phyloP scores from a whole-genome alignment of 2,113 vertebrate species.

The Callospermophilus lateralis region DNA sequence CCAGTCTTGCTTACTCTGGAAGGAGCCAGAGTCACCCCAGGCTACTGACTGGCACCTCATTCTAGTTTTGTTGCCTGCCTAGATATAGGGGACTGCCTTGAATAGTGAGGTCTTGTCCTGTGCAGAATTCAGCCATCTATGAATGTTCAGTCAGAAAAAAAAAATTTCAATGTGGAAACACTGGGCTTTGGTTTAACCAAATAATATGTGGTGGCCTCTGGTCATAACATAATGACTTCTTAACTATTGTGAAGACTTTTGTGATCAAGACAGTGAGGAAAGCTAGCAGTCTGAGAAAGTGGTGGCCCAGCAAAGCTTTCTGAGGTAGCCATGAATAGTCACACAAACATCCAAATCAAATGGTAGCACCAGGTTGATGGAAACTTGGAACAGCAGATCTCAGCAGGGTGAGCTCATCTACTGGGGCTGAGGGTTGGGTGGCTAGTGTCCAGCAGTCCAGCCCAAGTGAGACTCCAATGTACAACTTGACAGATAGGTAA shows the following conservation, averaged over 20 bases:
- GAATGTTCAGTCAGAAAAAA: neutral
- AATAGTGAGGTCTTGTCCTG: neutral
- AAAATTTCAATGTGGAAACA: conserved; percentile 4
- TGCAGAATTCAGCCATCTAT: neutral
- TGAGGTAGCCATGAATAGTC: conserved; percentile 91
- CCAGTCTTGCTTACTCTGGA: neutral
- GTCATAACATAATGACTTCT: conserved; percentile 7
- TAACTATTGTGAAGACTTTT: neutral
- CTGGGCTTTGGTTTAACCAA: conserved; percentile 50
- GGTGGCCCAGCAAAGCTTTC: conserved; percentile 75
- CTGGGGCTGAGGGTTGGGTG: neutral
- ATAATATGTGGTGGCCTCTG: conserved; percentile 32
- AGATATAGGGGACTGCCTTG: neutral
- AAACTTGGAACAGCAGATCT: conserved; percentile 16
- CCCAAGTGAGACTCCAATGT: neutral
- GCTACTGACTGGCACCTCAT: neutral
- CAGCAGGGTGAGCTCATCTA: neutral
- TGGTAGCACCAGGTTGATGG: conserved; percentile 90
- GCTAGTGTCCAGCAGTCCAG: conserved; percentile 14
- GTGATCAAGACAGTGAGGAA: conserved; percentile 21
- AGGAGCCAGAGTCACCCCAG: neutral
- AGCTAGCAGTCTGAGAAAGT: conserved; percentile 32
- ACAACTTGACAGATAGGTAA: conserved; percentile 61
- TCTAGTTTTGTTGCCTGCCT: neutral
- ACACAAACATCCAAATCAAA: conserved; percentile 72